phyloP scores from a whole-genome alignment of 64 coral and sea anemone genomes.

The Actinia equina region DNA sequence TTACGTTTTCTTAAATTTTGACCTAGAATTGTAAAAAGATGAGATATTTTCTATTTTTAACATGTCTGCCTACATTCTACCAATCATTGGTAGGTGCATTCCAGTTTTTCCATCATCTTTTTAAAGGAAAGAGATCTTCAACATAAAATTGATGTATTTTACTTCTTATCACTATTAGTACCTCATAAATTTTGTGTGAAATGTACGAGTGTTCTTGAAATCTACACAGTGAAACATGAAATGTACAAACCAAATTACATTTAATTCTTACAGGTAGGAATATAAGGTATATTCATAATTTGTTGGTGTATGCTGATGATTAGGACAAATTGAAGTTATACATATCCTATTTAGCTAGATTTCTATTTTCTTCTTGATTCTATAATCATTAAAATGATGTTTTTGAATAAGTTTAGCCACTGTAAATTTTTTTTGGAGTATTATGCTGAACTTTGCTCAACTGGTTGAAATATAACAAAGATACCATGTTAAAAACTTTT shows the following conservation, averaged over 20 bases:
- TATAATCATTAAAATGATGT: not conserved
- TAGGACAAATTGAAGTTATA: not conserved
- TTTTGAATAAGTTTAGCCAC: not conserved
- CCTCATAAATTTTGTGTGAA: not conserved
- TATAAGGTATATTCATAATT: not conserved
- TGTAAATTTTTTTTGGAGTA: not conserved
- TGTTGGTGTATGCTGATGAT: not conserved
- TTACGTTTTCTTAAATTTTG: not conserved
- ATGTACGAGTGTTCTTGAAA: not conserved
- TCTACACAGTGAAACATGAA: not conserved
- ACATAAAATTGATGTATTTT: not conserved
- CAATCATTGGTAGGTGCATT: not conserved
- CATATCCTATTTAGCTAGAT: not conserved
- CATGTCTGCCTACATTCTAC: not conserved
- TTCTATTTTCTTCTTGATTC: not conserved
- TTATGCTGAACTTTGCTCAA: not conserved
- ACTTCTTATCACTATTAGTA: not conserved
- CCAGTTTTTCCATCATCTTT: not conserved
- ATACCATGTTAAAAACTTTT: not conserved
- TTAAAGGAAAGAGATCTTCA: not conserved
- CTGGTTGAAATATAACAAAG: not conserved
- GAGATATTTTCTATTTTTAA: not conserved
- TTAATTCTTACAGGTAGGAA: not conserved
- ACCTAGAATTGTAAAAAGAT: not conserved
- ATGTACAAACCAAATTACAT: not conserved